A percentile compares a stretch with the other conserved stretches of the same genome.
phyloP scores from a whole-genome alignment of 2,888 invertebrate genomes.

The Eilema sororculum region DNA sequence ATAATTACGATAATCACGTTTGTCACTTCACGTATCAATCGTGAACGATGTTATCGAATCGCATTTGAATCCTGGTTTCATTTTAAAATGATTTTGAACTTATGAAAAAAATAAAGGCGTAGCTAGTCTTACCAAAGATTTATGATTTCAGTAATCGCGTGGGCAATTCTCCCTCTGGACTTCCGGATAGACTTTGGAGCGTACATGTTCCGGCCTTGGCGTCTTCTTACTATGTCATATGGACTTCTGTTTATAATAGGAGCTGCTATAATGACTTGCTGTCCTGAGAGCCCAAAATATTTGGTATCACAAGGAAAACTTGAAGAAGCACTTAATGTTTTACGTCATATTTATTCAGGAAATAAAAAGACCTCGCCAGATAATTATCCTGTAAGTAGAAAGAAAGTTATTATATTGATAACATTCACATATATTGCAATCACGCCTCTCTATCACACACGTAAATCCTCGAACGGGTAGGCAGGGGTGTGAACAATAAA shows the following conservation, averaged over 20 bases:
- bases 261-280: constrained; percentile 84
- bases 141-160: constrained; percentile 87
- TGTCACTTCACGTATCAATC: too few relatives aligned
- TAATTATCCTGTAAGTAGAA: constrained; percentile 81
- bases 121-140: not conserved
- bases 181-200: constrained; percentile 78
- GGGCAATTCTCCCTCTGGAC: constrained; percentile 89
- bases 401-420: not conserved
- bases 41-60: too few relatives aligned
- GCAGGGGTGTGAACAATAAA: too few relatives aligned
- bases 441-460: too few relatives aligned
- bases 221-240: constrained; percentile 89
- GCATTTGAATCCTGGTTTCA: not conserved
- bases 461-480: too few relatives aligned
- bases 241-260: constrained; percentile 87
- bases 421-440: too few relatives aligned
- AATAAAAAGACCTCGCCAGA: constrained; percentile 73
- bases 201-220: constrained; percentile 90
- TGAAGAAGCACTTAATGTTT: constrained; percentile 88
- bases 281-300: constrained; percentile 94
- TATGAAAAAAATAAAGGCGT: not conserved
- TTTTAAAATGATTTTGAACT: not conserved
- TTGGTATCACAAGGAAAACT: constrained; percentile 88
- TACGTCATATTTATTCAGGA: constrained; percentile 87
- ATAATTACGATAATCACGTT: too few relatives aligned